phyloP scores from a whole-genome alignment of 37 sponge, comb jelly and placozoan genomes.

The Oscarella lobularis region DNA sequence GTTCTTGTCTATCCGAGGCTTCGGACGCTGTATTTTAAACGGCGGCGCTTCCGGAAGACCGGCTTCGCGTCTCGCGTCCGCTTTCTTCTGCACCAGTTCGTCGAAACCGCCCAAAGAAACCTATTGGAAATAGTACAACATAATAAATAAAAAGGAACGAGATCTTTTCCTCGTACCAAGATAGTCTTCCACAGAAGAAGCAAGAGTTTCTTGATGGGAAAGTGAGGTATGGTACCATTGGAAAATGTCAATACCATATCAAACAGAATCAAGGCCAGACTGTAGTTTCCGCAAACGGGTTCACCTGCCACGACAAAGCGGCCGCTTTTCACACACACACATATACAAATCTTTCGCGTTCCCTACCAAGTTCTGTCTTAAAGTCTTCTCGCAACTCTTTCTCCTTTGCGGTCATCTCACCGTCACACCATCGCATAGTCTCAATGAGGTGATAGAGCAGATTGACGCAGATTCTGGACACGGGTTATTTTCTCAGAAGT shows the following conservation, averaged over 20 bases:
- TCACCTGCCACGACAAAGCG: slow-evolving; percentile 8
- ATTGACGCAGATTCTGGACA: slow-evolving; percentile 32
- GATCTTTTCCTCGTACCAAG: slow-evolving; percentile 12
- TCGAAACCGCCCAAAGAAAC: slow-evolving; percentile 53
- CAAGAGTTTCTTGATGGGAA: slow-evolving; percentile 72
- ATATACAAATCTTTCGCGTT: neutral
- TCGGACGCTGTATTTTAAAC: too few relatives aligned
- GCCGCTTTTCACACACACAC: neutral
- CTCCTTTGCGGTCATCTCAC: slow-evolving; percentile 24
- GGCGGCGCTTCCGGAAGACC: slow-evolving; percentile 30
- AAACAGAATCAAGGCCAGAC: slow-evolving; percentile 46
- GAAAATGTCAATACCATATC: slow-evolving; percentile 72
- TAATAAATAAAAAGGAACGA: neutral
- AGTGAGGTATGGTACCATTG: slow-evolving; percentile 58
- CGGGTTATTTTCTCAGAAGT: too few relatives aligned
- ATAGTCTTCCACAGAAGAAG: slow-evolving; percentile 74
- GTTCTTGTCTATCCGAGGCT: neutral
- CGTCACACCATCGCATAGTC: slow-evolving; percentile 20
- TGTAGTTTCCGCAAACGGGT: slow-evolving; percentile 26
- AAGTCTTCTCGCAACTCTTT: slow-evolving; percentile 23
- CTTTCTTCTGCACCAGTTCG: slow-evolving; percentile 27
- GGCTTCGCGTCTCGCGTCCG: slow-evolving; percentile 24
- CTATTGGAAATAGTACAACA: neutral
- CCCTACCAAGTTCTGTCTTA: slow-evolving; percentile 27
- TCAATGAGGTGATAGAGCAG: slow-evolving; percentile 70